A percentile compares a stretch with the other conserved stretches of the same genome.
phyloP scores from a whole-genome alignment of 2,888 invertebrate species.

The Ornithoptera priamus region DNA sequence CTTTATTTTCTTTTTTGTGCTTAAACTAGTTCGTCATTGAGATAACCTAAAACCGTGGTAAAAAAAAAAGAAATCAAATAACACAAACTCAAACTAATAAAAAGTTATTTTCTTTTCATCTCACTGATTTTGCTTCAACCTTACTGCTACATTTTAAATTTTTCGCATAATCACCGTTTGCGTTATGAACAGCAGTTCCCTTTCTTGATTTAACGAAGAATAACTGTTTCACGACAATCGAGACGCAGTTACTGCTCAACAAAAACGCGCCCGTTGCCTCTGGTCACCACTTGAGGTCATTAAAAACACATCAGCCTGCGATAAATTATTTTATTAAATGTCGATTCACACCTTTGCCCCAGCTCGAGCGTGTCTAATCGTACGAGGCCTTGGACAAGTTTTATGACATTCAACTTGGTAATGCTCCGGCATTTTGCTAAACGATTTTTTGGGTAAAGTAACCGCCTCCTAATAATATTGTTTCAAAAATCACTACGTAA shows the following conservation, averaged over 20 bases:
- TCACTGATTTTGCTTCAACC: not conserved
- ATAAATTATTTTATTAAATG: conserved; percentile 76
- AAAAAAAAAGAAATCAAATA: not conserved
- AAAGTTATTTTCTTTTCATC: not conserved
- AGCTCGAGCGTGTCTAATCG: conserved; percentile 56
- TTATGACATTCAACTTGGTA: conserved; percentile 34
- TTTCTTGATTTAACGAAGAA: conserved; percentile 31
- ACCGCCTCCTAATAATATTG: not conserved
- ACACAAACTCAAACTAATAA: not conserved
- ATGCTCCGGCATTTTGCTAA: not conserved
- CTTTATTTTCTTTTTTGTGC: no score
- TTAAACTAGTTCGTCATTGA: no score
- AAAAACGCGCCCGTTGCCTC: conserved; percentile 37
- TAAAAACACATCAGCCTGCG: conserved; percentile 71
- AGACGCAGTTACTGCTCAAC: conserved; percentile 34
- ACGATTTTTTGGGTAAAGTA: not conserved
- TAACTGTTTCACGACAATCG: conserved; percentile 40
- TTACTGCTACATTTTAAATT: conserved; percentile 1
- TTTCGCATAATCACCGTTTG: conserved; percentile 5
- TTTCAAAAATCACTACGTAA: no score
- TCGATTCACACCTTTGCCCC: conserved; percentile 73
- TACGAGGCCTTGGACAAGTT: conserved; percentile 45
- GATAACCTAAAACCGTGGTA: no score
- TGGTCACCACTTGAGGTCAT: conserved; percentile 50
- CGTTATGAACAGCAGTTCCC: not conserved